phyloP scores from a whole-genome alignment of 2,888 invertebrate species.

The Dysmachus trigonus region DNA sequence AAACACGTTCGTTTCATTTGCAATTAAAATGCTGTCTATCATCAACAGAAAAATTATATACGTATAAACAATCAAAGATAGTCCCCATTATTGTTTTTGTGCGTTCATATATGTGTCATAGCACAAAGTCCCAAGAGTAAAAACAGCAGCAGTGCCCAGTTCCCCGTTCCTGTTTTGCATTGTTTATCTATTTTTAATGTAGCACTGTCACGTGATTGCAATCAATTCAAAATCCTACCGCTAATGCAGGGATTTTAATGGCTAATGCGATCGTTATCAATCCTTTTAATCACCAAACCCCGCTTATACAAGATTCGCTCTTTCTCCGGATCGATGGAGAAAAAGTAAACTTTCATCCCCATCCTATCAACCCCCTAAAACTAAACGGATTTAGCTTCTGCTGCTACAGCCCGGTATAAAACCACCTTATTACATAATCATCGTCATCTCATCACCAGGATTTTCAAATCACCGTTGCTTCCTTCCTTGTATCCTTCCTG shows the following conservation, averaged over 20 bases:
- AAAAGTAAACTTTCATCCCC: slow-evolving; percentile 16
- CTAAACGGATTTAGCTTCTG: not conserved
- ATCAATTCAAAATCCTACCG: slow-evolving; percentile 35
- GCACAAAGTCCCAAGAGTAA: not conserved
- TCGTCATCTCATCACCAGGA: slow-evolving; percentile 10
- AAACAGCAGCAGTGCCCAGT: not conserved
- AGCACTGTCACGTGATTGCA: slow-evolving; percentile 36
- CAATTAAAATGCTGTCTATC: too few relatives aligned
- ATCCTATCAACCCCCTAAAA: not conserved
- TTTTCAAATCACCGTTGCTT: not conserved
- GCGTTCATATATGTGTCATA: not conserved
- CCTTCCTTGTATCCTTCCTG: slow-evolving; percentile 9
- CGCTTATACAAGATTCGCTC: not conserved
- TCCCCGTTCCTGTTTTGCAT: not conserved
- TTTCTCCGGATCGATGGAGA: not conserved
- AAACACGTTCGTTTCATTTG: not conserved
- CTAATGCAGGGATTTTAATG: slow-evolving; percentile 42
- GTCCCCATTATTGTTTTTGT: not conserved
- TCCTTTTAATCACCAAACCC: slow-evolving; percentile 35
- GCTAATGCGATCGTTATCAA: slow-evolving; percentile 44
- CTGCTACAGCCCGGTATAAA: not conserved
- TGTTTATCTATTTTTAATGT: slow-evolving; percentile 29
- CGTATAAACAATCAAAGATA: too few relatives aligned
- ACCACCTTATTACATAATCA: not conserved
- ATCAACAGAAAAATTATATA: too few relatives aligned